These are phyloP conservation scores for Drosophila biarmipes DNA, from an alignment of 1,140 invertebrate genomes.

Conservation along the genomic window DNA sequence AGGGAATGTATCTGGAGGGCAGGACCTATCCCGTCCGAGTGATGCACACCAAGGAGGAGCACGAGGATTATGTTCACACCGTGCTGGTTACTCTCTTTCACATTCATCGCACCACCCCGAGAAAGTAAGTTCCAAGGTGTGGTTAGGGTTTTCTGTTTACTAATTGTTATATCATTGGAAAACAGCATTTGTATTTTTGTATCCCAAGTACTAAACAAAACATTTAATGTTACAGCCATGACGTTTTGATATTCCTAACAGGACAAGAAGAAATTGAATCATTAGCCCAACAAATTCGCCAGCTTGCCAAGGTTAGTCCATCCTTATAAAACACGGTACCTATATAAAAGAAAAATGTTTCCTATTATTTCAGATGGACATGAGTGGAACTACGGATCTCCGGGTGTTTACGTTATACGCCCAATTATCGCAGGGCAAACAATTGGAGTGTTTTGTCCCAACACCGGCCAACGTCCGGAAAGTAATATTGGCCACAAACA, in stretches of 20 bases:
- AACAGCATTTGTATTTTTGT: too few species aligned
- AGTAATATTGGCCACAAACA: conserved; percentile 98
- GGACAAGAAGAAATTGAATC: conserved; percentile 99
- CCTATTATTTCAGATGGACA: conserved; percentile 33
- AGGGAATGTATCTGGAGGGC: conserved; percentile 95
- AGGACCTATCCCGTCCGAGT: conserved; percentile 94
- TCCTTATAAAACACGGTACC: neutral
- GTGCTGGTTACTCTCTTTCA: conserved; percentile 95
- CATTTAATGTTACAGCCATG: conserved; percentile 86
- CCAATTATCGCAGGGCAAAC: conserved; percentile 90
- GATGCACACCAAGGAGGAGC: conserved; percentile 89
- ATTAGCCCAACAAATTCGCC: conserved; percentile 90
- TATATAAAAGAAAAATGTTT: neutral
- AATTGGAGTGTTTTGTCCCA: conserved; percentile 91
- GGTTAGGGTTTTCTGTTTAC: too few species aligned
- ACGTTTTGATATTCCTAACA: conserved; percentile 98
- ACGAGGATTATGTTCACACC: conserved; percentile 94
- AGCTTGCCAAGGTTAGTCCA: conserved; percentile 88
- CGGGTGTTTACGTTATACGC: conserved; percentile 93
- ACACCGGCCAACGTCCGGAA: conserved; percentile 90
- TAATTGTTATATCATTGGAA: too few species aligned
- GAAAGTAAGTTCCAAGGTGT: conserved; percentile 88
- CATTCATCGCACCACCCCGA: conserved; percentile 93
- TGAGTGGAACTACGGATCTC: conserved; percentile 85
- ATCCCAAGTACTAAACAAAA: conserved; percentile 3